Conservation (phyloP, 2,113 vertebrate species). For the Sylvicapra grimmia region DNA sequence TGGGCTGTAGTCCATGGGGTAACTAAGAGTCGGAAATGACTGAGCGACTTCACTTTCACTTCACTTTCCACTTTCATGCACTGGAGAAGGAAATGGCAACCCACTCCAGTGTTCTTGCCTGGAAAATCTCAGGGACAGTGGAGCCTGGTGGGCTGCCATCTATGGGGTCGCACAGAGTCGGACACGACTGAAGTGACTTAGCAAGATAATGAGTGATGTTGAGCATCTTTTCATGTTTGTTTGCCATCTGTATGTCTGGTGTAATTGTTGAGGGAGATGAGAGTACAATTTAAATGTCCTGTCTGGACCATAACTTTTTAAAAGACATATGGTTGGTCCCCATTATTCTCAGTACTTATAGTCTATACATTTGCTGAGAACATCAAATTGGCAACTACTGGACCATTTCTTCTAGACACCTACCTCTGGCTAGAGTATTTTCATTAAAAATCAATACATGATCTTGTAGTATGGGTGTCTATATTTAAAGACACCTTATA, state of each 20-base stretch:
- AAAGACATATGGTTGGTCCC: background rate
- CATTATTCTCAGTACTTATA: background rate
- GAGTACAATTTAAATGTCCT: background rate
- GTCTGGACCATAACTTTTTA: background rate
- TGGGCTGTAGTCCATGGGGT: no score
- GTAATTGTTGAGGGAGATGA: background rate
- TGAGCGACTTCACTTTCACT: no score
- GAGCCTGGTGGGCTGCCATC: no score
- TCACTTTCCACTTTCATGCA: no score
- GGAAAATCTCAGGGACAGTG: no score
- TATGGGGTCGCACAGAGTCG: no score
- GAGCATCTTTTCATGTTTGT: no score
- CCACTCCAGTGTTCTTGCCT: no score
- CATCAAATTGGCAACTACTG: background rate
- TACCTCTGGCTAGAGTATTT: background rate
- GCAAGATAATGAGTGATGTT: no score
- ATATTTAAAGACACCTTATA: background rate
- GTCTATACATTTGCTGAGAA: background rate
- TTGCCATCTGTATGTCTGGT: background rate
- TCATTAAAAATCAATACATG: background rate
- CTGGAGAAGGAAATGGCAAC: no score
- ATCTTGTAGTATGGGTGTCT: background rate
- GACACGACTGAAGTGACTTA: no score
- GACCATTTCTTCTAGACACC: background rate
- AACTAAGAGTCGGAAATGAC: no score